These are phyloP conservation scores for Macquaria australasica DNA, from an alignment of 2,113 vertebrate genomes.

Conservation along the genomic window DNA sequence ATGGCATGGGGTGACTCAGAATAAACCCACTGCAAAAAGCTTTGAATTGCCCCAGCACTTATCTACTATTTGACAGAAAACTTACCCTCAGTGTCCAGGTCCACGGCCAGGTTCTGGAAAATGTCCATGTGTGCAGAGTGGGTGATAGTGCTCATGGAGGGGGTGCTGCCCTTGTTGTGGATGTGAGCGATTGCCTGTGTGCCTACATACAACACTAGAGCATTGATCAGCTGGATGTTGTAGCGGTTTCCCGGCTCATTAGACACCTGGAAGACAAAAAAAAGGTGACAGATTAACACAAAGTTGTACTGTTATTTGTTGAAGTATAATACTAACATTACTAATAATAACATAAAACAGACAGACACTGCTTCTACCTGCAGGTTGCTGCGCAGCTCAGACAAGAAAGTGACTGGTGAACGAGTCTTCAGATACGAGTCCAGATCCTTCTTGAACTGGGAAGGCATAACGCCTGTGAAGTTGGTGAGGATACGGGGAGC, in stretches of 20 bases:
- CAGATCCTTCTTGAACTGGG: slow-evolving; percentile 99
- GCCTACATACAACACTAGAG: slow-evolving; percentile 97
- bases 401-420: slow-evolving; percentile 97
- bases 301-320: too few species aligned
- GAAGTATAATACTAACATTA: too few species aligned
- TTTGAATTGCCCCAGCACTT: background rate
- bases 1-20: too few species aligned
- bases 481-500: slow-evolving; percentile 98
- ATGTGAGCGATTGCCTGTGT: slow-evolving; percentile 99
- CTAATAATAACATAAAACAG: background rate
- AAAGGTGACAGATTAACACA: background rate
- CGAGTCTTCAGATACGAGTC: slow-evolving; percentile 99
- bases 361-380: slow-evolving; percentile 82
- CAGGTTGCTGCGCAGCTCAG: slow-evolving; percentile 97
- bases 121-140: slow-evolving; percentile 99
- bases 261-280: slow-evolving; percentile 88
- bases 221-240: slow-evolving; percentile 99
- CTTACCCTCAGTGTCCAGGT: slow-evolving; percentile 98
- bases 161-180: slow-evolving; percentile 99
- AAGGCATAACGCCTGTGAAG: slow-evolving; percentile 99
- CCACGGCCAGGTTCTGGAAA: slow-evolving; percentile 99
- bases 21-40: background rate
- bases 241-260: slow-evolving; percentile 99
- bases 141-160: slow-evolving; percentile 99
- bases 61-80: background rate